A percentile compares a stretch with the other conserved stretches of the same genome.
Conservation (phyloP, 2,888 invertebrate genomes). For the Platypus cylindrus region DNA sequence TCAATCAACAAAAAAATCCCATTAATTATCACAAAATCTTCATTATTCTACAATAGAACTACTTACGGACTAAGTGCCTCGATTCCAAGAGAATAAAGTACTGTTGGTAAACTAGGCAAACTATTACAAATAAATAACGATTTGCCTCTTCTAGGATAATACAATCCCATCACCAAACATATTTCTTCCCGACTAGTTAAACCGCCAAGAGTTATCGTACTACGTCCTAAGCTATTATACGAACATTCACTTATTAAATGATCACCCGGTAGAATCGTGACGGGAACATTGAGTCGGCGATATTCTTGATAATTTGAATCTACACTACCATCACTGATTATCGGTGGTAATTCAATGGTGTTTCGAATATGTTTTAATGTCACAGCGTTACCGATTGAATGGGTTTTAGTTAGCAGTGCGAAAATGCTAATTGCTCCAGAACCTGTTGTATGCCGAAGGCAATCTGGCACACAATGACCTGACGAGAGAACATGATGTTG, state of each 20-base stretch:
- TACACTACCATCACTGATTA: constrained; percentile 54
- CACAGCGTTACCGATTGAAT: constrained; percentile 52
- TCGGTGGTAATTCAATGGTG: constrained; percentile 48
- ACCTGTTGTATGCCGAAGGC: constrained; percentile 52
- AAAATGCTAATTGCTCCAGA: constrained; percentile 52
- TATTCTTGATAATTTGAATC: constrained; percentile 61
- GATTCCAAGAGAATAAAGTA: constrained; percentile 54
- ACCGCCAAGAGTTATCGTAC: constrained; percentile 55
- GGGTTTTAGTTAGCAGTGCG: constrained; percentile 57
- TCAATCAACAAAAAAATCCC: no score
- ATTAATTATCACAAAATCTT: no score
- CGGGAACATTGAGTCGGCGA: constrained; percentile 45
- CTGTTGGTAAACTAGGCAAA: constrained; percentile 54
- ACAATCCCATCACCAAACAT: constrained; percentile 52
- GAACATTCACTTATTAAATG: constrained; percentile 59
- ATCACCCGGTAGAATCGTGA: constrained; percentile 51
- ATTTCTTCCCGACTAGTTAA: constrained; percentile 55
- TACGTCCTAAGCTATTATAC: constrained; percentile 53
- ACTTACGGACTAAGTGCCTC: constrained; percentile 57
- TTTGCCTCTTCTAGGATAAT: constrained; percentile 52
- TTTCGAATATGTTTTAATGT: constrained; percentile 50
- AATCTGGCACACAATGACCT: constrained; percentile 57
- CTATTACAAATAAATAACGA: constrained; percentile 56
- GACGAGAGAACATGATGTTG: constrained; percentile 53
- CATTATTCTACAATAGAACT: no score